phyloP scores from a whole-genome alignment of 2,888 invertebrate genomes.

The Vesta saturnalis region DNA sequence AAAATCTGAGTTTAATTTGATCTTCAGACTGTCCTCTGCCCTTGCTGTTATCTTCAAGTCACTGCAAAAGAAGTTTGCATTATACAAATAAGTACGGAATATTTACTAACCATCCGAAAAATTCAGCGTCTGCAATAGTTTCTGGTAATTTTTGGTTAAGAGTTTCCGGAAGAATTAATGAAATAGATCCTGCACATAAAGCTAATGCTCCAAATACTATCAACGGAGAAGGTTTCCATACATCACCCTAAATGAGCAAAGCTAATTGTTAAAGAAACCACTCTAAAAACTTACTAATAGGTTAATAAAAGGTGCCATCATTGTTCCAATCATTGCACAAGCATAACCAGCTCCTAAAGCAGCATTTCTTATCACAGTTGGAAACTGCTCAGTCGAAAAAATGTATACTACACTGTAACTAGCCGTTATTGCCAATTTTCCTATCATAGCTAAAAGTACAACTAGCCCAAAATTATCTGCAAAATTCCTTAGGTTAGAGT shows the following conservation, averaged over 20 bases:
- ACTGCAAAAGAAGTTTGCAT: too few relatives aligned
- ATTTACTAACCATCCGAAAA: background rate
- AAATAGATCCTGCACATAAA: slow-evolving; percentile 67
- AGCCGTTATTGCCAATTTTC: slow-evolving; percentile 77
- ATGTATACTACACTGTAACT: slow-evolving; percentile 79
- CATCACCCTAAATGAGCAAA: slow-evolving; percentile 62
- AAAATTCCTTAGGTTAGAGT: slow-evolving; percentile 31
- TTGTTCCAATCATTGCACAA: slow-evolving; percentile 70
- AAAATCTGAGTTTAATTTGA: too few relatives aligned
- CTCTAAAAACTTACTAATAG: slow-evolving; percentile 61
- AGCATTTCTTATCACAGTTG: slow-evolving; percentile 75
- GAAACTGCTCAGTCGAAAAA: slow-evolving; percentile 79
- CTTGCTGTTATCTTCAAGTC: too few relatives aligned
- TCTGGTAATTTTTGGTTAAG: slow-evolving; percentile 71
- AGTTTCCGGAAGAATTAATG: slow-evolving; percentile 73
- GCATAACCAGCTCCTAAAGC: slow-evolving; percentile 72
- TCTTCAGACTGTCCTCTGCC: too few relatives aligned
- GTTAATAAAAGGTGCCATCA: slow-evolving; percentile 70
- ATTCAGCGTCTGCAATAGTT: slow-evolving; percentile 1
- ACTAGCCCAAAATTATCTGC: slow-evolving; percentile 67
- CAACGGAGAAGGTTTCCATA: slow-evolving; percentile 69
- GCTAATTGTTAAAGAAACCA: background rate
- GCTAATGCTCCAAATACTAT: slow-evolving; percentile 69
- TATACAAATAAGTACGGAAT: too few relatives aligned
- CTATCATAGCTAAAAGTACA: slow-evolving; percentile 73